phyloP scores from a whole-genome alignment of 2,888 invertebrate species.

The Leucophora obtusa region DNA sequence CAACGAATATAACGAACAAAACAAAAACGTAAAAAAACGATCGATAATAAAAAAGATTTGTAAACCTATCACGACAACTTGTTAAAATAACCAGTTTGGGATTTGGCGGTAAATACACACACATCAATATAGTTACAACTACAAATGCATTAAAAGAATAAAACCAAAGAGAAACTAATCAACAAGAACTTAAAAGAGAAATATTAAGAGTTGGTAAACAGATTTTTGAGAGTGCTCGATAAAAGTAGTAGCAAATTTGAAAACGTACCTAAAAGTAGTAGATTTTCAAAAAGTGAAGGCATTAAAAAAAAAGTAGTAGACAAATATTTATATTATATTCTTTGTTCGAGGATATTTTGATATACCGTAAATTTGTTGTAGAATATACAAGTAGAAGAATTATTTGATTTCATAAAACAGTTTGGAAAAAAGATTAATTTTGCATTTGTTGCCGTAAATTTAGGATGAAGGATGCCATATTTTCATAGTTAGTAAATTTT shows the following conservation, averaged over 20 bases:
- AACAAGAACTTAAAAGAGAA: conserved; percentile 17
- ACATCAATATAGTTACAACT: conserved; percentile 11
- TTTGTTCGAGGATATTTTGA: too few species aligned
- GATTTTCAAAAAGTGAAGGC: background rate
- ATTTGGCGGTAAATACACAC: conserved; percentile 60
- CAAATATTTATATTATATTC: background rate
- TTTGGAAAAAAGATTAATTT: too few species aligned
- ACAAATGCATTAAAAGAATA: background rate
- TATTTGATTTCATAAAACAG: too few species aligned
- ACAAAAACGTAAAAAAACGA: conserved; percentile 64
- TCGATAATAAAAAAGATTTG: conserved; percentile 51
- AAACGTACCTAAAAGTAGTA: background rate
- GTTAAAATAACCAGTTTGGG: conserved; percentile 61
- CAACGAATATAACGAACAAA: conserved; percentile 61
- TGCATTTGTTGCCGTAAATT: too few species aligned
- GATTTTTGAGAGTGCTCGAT: too few species aligned
- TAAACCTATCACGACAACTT: conserved; percentile 60
- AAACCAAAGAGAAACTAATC: conserved; percentile 23
- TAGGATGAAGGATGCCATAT: too few species aligned
- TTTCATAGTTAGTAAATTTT: too few species aligned
- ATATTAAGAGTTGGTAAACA: conserved; percentile 7
- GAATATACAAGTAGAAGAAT: too few species aligned
- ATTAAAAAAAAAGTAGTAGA: background rate
- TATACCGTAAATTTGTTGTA: too few species aligned
- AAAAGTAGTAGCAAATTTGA: too few species aligned